Base-by-base conservation (phyloP, 2,113 vertebrate species). In the Chloebia gouldiae region DNA sequence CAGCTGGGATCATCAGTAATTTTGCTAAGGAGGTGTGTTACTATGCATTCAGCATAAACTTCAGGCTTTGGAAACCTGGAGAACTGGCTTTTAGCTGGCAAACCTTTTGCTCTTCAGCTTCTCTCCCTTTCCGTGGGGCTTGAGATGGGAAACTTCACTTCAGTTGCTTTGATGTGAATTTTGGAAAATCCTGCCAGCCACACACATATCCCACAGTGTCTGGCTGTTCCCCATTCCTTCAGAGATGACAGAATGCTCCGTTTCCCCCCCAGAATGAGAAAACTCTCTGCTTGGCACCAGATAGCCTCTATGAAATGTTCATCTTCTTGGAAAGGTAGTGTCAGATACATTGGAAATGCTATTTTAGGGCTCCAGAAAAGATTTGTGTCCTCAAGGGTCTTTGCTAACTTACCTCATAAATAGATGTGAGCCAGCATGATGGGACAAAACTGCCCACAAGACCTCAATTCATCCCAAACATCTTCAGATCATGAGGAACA, bases 1-100 rank as follows among this genome's bases (percentile, higher is more conserved):
- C 86, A 96, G 44, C 59, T 91, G 87, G 91, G 65, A 88, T 57
- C 20, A 68, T 76, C 37, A 51, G 63, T 31, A 51, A 51, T 88
- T 88, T 96, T 75, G 5, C n/a, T n/a, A 68, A 30, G 60, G 51
- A 2, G 6, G 7, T 66, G 27, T 18, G 19, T 83, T 66, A 37
- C 49, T 53, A 87, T 96, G 71, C 42, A 72, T 61, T 63, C 68
- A 60, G 85, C 86, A 90, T 83, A 64, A 77, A 25, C 30, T 15
- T 17, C 45, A 75, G 81, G 89, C 77, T 70, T 69, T 86, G 86
- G 64, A 86, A 63, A 54, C 50, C 49, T 59, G 56, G 56, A 68
- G 61, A 61, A 33, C 25, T 47, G 63, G 17, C 20, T 57, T 71
- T 87, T 66, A 57, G 37, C 42, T 31, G 45, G 31, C 13, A 81